Evolutionary conservation across 1,140 invertebrate genomes (phyloP), one percentile per base, ranked within the genome.

Genomic region (Lamellibrachia luymesi): DNA sequence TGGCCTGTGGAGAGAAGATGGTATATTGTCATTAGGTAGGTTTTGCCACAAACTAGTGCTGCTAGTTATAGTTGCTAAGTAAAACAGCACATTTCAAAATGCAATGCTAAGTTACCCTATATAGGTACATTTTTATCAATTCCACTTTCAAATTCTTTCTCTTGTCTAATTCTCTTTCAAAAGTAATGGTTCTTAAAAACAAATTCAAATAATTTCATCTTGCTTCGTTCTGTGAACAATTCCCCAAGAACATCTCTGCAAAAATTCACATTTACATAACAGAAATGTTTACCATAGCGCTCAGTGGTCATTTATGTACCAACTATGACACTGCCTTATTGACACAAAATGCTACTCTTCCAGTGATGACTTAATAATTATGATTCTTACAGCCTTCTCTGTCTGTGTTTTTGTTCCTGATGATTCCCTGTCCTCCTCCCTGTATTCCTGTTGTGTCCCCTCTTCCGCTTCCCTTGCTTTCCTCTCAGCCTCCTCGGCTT

Each of bases 381-480:
- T 80, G 64, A 8, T 8, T 80, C 64, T 80, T 80, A 80, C 64
- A 80, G 13, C 13, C 25, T 80, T 80, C 64, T 22, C 64, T 17
- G 13, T 22, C 64, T 80, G 64, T 80, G 64, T 10, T 22, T 80
- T 80, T 22, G 64, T 17, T 80, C 64, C 64, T 22, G 64, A 10
- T 17, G 27, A 51, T 13, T 93, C 64, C 51, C 5, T 92, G 56
- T 56, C 92, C 13, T 89, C 92, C 92, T 94, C 96, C 96, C 92
- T 95, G 93, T 92, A 91, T 90, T 51, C 93, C 91, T 91, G 51
- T 92, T 22, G 25, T 92, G 17, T 94, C 92, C 91, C 94, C 93
- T 94, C 93, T 93, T 95, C 95, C 94, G 97, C 97, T 95, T 97
- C 96, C 94, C 97, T 96, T 94, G 92, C 90, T 22, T 92, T 93